Percentiles rank a stretch among this genome's conserved stretches.
Evolutionary conservation across 2,113 vertebrate genomes (phyloP).

Genomic region (Microtus montanus): DNA sequence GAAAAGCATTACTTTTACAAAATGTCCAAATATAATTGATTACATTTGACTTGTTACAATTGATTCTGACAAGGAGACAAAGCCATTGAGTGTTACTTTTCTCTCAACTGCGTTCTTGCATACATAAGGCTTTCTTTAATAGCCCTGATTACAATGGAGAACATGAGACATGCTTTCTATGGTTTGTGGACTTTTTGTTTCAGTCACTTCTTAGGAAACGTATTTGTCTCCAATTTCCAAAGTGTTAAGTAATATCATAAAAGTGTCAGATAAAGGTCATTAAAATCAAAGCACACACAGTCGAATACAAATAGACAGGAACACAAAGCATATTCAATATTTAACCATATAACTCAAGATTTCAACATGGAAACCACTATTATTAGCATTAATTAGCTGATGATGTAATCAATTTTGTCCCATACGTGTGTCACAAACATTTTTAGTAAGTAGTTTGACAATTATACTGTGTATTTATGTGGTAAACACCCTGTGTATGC

Average conservation of each 20-base stretch:
- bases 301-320: background rate
- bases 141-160: slow-evolving; percentile 72
- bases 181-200: slow-evolving; percentile 73
- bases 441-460: background rate
- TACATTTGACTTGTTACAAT: slow-evolving; percentile 75
- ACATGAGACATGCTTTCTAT: slow-evolving; percentile 67
- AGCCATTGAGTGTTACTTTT: slow-evolving; percentile 58
- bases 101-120: slow-evolving; percentile 55
- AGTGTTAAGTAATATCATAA: slow-evolving; percentile 79
- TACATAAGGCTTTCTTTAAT: slow-evolving; percentile 66
- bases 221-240: slow-evolving; percentile 69
- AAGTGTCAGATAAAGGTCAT: slow-evolving; percentile 62
- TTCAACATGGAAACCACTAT: background rate
- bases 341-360: background rate
- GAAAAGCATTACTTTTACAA: slow-evolving; percentile 66
- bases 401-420: background rate
- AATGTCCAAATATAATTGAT: slow-evolving; percentile 80
- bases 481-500: background rate
- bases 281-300: background rate
- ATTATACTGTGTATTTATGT: background rate
- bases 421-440: background rate
- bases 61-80: slow-evolving; percentile 13
- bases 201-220: slow-evolving; percentile 80
- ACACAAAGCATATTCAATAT: background rate
- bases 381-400: slow-evolving; percentile 19